A percentile compares a stretch with the other conserved stretches of the same genome.
These are phyloP conservation scores for Nematostella vectensis DNA, from an alignment of 92 coral and sea anemone genomes.

Conservation along the genomic window DNA sequence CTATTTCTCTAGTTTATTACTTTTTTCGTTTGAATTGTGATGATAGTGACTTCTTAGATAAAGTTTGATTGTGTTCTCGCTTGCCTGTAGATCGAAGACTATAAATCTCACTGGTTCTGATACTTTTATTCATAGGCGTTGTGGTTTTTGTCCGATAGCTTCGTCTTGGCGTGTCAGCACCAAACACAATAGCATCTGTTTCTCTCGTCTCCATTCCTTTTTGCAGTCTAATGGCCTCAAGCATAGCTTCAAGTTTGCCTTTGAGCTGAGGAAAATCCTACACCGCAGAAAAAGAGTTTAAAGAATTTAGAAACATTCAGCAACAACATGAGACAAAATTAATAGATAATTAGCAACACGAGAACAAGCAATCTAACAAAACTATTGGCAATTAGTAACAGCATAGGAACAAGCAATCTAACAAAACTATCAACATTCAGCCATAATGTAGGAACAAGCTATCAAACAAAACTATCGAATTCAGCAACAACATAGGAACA, in stretches of 20 bases:
- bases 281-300: background rate
- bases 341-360: no score
- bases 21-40: background rate
- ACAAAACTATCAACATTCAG: no score
- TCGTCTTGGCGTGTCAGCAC: slow-evolving; percentile 7
- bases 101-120: no score
- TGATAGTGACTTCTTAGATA: background rate
- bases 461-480: no score
- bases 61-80: background rate
- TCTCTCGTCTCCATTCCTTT: slow-evolving; percentile 47
- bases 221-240: slow-evolving; percentile 33
- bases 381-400: no score
- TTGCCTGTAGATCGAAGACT: background rate
- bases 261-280: slow-evolving; percentile 53
- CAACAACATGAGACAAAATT: no score
- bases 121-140: slow-evolving; percentile 7
- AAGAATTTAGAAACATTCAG: no score
- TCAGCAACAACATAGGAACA: no score
- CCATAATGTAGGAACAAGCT: no score
- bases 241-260: slow-evolving; percentile 32
- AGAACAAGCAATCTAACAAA: no score
- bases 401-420: no score
- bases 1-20: no score
- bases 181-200: slow-evolving; percentile 46
- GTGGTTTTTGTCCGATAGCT: slow-evolving; percentile 2